Evolutionary conservation across 2,888 invertebrate genomes (phyloP).

Genomic region (Autographa pulchrina): DNA sequence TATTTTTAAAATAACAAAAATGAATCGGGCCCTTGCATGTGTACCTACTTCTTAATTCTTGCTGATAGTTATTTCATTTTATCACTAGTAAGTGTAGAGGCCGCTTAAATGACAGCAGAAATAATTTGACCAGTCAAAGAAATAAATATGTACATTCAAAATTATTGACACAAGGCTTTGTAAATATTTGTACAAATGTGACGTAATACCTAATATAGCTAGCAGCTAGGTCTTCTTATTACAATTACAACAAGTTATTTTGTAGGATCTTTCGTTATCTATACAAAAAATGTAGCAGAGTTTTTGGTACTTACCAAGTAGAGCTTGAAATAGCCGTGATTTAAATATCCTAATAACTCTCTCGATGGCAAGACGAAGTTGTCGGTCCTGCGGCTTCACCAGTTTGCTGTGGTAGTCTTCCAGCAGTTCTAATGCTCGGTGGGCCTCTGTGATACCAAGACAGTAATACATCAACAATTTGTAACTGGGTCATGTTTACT

Average conservation of each 20-base stretch:
- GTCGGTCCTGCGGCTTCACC: conserved; percentile 97
- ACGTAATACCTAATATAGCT: not conserved
- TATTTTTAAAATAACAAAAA: too few species aligned
- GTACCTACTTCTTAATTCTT: too few species aligned
- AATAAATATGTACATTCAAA: too few species aligned
- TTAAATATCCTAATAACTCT: conserved; percentile 99
- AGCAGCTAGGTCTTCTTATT: not conserved
- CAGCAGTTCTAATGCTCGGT: conserved; percentile 98
- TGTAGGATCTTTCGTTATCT: not conserved
- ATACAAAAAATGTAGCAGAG: not conserved
- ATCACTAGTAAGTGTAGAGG: too few species aligned
- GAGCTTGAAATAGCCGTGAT: conserved; percentile 98
- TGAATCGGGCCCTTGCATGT: too few species aligned
- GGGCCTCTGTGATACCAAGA: conserved; percentile 94
- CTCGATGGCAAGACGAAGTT: conserved; percentile 98
- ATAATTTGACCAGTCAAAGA: too few species aligned
- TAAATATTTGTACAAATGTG: not conserved
- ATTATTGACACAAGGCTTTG: not conserved
- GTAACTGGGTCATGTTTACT: conserved; percentile 55
- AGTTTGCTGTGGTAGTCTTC: conserved; percentile 99
- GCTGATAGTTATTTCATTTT: too few species aligned
- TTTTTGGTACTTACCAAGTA: conserved; percentile 93
- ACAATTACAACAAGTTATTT: not conserved
- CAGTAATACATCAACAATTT: conserved; percentile 46
- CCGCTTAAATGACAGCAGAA: too few species aligned